Percentiles rank a stretch among this genome's conserved stretches.
Conservation (phyloP, 1,140 invertebrate genomes). For the Thaumetopoea pityocampa region DNA sequence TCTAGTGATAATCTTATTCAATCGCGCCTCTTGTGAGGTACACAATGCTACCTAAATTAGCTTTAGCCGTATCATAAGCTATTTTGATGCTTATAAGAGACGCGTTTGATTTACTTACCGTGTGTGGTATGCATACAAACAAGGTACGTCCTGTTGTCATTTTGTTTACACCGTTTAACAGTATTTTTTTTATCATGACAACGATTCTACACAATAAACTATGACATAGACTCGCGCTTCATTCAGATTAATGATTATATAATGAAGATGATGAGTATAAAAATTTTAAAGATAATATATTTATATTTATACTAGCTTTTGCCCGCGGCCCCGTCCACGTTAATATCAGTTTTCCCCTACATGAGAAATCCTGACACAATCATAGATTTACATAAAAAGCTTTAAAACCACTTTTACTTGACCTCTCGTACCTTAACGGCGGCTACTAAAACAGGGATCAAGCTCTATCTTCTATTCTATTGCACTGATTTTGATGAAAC, state of each 20-base stretch:
- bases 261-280: slow-evolving; percentile 32
- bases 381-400: too few species aligned
- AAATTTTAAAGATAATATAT: too few species aligned
- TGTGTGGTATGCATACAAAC: slow-evolving; percentile 41
- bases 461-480: too few species aligned
- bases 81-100: slow-evolving; percentile 38
- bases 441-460: too few species aligned
- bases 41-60: slow-evolving; percentile 76
- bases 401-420: too few species aligned
- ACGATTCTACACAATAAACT: slow-evolving; percentile 26
- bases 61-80: slow-evolving; percentile 53
- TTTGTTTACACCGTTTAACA: slow-evolving; percentile 29
- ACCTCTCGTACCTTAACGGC: too few species aligned
- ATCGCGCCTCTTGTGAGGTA: slow-evolving; percentile 54
- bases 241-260: slow-evolving; percentile 40
- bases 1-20: slow-evolving; percentile 72
- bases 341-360: too few species aligned
- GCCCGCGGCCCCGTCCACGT: too few species aligned
- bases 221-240: slow-evolving; percentile 23
- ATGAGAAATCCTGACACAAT: too few species aligned
- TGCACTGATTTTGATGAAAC: too few species aligned
- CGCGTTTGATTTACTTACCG: slow-evolving; percentile 16
- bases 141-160: slow-evolving; percentile 34
- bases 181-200: slow-evolving; percentile 27
- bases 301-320: too few species aligned